Evolutionary conservation across 2,888 invertebrate genomes (phyloP).

Genomic region (Pogonocherus hispidulus): DNA sequence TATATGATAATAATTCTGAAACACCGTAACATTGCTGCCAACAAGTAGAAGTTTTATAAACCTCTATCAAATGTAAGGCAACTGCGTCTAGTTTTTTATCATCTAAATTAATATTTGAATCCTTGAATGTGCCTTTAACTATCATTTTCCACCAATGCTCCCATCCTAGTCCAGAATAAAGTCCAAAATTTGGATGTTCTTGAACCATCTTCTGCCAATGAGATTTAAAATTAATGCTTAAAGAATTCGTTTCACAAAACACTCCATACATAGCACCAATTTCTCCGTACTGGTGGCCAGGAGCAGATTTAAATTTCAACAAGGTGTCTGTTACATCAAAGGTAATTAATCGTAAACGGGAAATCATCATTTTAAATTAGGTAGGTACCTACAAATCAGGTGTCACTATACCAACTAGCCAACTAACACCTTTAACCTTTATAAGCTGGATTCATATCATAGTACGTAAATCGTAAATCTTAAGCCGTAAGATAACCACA

Average conservation of each 20-base stretch:
- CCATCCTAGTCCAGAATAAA: slow-evolving; percentile 77
- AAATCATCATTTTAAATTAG: slow-evolving; percentile 71
- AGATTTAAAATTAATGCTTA: slow-evolving; percentile 75
- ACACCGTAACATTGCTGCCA: slow-evolving; percentile 82
- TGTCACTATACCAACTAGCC: too few species aligned
- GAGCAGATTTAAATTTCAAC: slow-evolving; percentile 77
- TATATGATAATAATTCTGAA: slow-evolving; percentile 74
- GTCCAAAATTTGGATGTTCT: slow-evolving; percentile 87
- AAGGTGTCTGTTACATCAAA: slow-evolving; percentile 92
- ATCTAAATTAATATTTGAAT: slow-evolving; percentile 66
- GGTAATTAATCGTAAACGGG: slow-evolving; percentile 78
- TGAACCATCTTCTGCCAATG: slow-evolving; percentile 77
- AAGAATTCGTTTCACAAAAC: slow-evolving; percentile 72
- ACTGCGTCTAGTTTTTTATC: slow-evolving; percentile 70
- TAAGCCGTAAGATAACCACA: too few species aligned
- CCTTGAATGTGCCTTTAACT: slow-evolving; percentile 76
- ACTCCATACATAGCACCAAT: slow-evolving; percentile 81
- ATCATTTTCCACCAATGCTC: slow-evolving; percentile 86
- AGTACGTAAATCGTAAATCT: too few species aligned
- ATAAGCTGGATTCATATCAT: too few species aligned
- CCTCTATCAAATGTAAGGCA: slow-evolving; percentile 75
- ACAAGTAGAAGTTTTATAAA: slow-evolving; percentile 79
- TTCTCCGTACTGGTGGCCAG: slow-evolving; percentile 85
- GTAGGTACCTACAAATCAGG: too few species aligned
- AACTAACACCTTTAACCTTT: too few species aligned